Evolutionary conservation across 2,113 vertebrate species (phyloP), one percentile per base, ranked within the genome.

Genomic region (Bubo scandiacus): DNA sequence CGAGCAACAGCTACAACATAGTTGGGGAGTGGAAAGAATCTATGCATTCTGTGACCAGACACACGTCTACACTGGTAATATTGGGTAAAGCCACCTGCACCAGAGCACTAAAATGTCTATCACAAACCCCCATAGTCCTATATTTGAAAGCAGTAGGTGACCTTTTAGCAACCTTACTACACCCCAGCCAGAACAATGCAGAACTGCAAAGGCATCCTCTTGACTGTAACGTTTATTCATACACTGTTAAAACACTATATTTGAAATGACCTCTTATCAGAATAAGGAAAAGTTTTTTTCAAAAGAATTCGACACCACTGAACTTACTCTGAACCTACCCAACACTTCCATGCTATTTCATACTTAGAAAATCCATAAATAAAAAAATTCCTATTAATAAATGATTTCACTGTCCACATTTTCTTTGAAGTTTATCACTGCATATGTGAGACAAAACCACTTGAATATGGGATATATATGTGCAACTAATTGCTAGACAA

Each of bases 401-500:
- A 63, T 40, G 0, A 40, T 67, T 58, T 78, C 58, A 16, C 13
- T 15, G 10, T 12, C 17, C 32, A 23, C 1, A 20, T 17, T 12
- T 36, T 34, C 43, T 73, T 63, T 30, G 9, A 72, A 66, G 6
- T 16, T 67, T 42, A 10, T 18, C 26, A 43, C 23, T 87, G 51
- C n/a, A 58, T 54, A 0, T 79, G 51, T 78, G 70, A 92, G 55
- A 72, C 40, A 67, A 92, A 95, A 90, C 0, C 25, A 71, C 17
- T 92, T 78, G 45, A 90, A 80, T 43, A 91, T 34, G 49, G 90
- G 80, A 88, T 96, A 62, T 17, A 4, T 49, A n/a, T 49, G 29
- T 66, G n/a, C 59, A 66, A 36, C 38, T 74, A 83, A 92, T 58
- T 96, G 82, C 72, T 52, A 95, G 88, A 73, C 32, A 79, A 82